Conservation (phyloP, 2,113 vertebrate genomes). For the Tetrao urogallus region DNA sequence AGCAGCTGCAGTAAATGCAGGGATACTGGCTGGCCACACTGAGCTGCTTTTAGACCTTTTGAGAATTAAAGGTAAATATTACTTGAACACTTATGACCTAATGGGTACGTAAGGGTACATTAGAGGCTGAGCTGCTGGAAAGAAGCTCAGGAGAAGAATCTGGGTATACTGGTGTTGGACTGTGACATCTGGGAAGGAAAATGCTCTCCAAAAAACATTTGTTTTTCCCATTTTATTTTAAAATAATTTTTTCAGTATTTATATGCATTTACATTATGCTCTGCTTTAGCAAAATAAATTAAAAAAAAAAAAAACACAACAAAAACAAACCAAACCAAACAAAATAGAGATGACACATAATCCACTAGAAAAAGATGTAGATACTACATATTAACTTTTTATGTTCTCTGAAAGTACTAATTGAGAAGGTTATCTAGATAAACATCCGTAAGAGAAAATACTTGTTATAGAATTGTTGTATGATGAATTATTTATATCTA, state of each 20-base stretch:
- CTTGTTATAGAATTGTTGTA: background rate
- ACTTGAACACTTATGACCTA: background rate
- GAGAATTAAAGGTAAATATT: background rate
- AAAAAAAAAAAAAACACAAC: too few species aligned
- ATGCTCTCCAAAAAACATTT: background rate
- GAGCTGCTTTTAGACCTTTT: background rate
- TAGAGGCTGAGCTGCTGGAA: too few species aligned
- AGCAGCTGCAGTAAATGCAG: background rate
- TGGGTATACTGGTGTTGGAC: background rate
- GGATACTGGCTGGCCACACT: background rate
- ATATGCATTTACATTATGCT: background rate
- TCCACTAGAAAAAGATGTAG: background rate
- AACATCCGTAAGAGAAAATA: background rate
- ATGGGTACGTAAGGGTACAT: too few species aligned
- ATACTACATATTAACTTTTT: background rate
- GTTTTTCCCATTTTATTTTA: background rate
- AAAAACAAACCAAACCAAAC: accelerated
- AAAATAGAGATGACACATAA: background rate
- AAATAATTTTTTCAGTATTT: background rate
- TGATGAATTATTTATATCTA: background rate
- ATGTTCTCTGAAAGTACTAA: background rate
- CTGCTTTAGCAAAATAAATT: background rate
- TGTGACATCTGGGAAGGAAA: background rate
- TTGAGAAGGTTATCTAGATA: background rate
- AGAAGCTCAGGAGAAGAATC: too few species aligned